Evolutionary conservation across 2,888 invertebrate species (phyloP), one percentile per base, ranked within the genome.

Genomic region (Drosophila longiperda): DNA sequence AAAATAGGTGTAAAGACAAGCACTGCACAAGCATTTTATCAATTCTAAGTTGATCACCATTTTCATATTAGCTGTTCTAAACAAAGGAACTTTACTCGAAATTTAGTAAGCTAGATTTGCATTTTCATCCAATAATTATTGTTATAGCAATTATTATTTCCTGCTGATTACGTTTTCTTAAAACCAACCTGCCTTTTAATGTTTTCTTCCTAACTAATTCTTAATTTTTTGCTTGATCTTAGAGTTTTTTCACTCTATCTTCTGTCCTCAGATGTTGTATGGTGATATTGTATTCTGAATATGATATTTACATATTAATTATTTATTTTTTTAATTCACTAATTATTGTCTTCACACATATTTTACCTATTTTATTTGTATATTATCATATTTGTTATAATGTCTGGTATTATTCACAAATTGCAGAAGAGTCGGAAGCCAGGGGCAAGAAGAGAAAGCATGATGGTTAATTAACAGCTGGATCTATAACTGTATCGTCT

Each of bases 381-480:
- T 45, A 42, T 12, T 11, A 42, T 1, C 5, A 42, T 11, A 42
- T 42, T 1, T 2, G 11, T 42, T 7, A 23, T 23, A 23, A 45
- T 45, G 23, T 45, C 20, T 23, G 12, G 23, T 45, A 15, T 45
- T 15, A 23, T 23, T 45, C 45, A 12, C 23, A 15, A 23, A 66
- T 50, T 68, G 20, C 63, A 82, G 94, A 94, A 52, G 95, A 94
- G 63, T 93, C 93, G 80, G 90, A 95, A 83, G 94, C 94, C 70
- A 93, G 95, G 93, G 96, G 96, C 86, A 96, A 96, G 93, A 96
- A 96, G 92, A 95, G 96, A 94, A 96, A 96, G 94, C 95, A 95
- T 90, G 96, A 96, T 92, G 96, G 92, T 90, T 93, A 93, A 92
- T 23, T 8, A 23, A 75, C 23, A 63, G 29, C 32, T 58, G 52